Evolutionary conservation across 2,113 vertebrate species (phyloP).

Genomic region (Pycnonotus jocosus): DNA sequence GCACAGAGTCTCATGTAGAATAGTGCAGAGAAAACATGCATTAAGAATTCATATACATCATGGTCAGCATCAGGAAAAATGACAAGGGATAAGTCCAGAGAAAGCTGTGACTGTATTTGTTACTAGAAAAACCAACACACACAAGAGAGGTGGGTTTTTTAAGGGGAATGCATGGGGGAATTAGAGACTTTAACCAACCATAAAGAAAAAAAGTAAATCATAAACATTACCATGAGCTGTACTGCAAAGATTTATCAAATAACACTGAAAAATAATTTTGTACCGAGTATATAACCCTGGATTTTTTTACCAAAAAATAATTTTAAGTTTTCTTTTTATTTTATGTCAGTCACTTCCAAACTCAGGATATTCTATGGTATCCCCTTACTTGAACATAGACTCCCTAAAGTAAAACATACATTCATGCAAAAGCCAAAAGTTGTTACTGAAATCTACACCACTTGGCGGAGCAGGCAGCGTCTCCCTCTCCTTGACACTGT

Average conservation of each 20-base stretch:
- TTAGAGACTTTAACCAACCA: neutral
- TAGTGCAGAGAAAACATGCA: neutral
- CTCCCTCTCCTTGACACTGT: neutral
- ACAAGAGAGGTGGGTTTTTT: neutral
- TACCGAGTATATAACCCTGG: neutral
- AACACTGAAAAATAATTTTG: neutral
- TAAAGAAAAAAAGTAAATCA: neutral
- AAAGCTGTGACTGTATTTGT: neutral
- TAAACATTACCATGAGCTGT: neutral
- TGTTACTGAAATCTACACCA: neutral
- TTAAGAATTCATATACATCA: neutral
- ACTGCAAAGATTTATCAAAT: neutral
- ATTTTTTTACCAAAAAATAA: neutral
- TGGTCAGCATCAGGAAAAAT: neutral
- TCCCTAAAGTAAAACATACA: neutral
- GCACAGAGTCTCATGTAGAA: neutral
- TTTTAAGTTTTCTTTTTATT: neutral
- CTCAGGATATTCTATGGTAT: neutral
- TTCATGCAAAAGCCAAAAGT: neutral
- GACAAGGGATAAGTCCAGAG: neutral
- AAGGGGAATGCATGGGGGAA: fast-evolving
- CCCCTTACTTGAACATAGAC: neutral
- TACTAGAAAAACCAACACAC: neutral
- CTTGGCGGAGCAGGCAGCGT: neutral
- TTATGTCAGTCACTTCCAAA: neutral